A percentile compares a stretch with the other conserved stretches of the same genome.
phyloP scores from a whole-genome alignment of 2,888 invertebrate genomes.

The Drosophila pegasa region DNA sequence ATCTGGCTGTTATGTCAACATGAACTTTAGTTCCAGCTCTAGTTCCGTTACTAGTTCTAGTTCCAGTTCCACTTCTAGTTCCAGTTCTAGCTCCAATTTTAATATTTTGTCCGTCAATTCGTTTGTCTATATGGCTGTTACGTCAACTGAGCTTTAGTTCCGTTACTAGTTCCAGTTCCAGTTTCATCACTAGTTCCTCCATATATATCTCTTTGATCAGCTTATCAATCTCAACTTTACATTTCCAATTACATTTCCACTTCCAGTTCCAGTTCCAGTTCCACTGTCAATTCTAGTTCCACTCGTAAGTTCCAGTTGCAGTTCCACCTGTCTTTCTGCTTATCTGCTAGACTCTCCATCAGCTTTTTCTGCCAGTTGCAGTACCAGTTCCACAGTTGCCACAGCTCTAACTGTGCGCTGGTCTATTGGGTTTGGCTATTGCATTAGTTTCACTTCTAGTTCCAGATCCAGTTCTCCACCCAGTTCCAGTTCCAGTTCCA shows the following conservation, averaged over 20 bases:
- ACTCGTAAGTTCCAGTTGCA: not conserved
- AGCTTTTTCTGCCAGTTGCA: no score
- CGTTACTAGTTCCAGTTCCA: not conserved
- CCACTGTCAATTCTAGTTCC: not conserved
- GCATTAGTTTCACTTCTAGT: slow-evolving; percentile 4
- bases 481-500: slow-evolving; percentile 6
- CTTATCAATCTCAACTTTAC: no score
- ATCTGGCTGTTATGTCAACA: no score
- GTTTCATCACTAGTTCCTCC: no score
- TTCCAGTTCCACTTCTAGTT: not conserved
- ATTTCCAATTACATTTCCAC: not conserved
- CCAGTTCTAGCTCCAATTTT: not conserved
- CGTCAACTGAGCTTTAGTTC: no score
- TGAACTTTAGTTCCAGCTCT: not conserved
- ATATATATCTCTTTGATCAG: no score
- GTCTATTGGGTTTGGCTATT: not conserved
- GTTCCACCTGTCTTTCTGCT: not conserved
- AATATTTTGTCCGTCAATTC: no score
- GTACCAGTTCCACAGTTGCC: not conserved
- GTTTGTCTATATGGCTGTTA: no score
- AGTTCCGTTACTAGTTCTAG: no score
- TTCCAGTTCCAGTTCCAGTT: not conserved
- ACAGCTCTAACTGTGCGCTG: not conserved
- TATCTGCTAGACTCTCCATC: no score
- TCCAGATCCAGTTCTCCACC: not conserved